Conservation (phyloP, 2,888 invertebrate genomes). For the Tethea ocularis region DNA sequence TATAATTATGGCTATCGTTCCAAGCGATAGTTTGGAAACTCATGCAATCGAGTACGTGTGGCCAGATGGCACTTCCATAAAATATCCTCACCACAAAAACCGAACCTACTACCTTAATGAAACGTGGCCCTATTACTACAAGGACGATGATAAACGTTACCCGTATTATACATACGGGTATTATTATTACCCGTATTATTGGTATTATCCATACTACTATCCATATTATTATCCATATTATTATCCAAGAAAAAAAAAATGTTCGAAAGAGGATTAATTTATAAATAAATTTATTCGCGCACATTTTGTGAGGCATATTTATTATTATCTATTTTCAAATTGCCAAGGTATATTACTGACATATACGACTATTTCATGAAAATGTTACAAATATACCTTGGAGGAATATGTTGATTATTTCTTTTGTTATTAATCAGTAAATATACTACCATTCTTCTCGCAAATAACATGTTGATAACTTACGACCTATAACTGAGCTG, state of each 20-base stretch:
- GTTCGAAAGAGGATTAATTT: neutral
- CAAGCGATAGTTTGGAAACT: too few relatives aligned
- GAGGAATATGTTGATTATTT: too few relatives aligned
- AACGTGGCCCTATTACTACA: neutral
- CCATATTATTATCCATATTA: constrained; percentile 6
- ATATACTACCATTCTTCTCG: too few relatives aligned
- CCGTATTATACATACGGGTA: constrained; percentile 25
- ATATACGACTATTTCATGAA: too few relatives aligned
- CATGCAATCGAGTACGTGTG: neutral
- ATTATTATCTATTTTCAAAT: neutral
- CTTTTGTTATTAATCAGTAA: too few relatives aligned
- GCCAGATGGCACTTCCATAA: neutral
- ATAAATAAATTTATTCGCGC: neutral
- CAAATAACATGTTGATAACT: too few relatives aligned
- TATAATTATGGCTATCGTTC: neutral
- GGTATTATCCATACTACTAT: constrained; percentile 10
- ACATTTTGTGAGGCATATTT: neutral
- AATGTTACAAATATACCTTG: too few relatives aligned
- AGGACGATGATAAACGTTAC: neutral
- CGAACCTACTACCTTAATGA: too few relatives aligned
- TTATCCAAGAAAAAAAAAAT: neutral
- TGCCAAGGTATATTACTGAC: too few relatives aligned
- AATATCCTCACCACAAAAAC: too few relatives aligned
- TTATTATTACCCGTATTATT: constrained; percentile 30
- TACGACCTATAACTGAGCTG: too few relatives aligned